Evolutionary conservation across 2,113 vertebrate genomes (phyloP).

Genomic region (Polypterus bichir): DNA sequence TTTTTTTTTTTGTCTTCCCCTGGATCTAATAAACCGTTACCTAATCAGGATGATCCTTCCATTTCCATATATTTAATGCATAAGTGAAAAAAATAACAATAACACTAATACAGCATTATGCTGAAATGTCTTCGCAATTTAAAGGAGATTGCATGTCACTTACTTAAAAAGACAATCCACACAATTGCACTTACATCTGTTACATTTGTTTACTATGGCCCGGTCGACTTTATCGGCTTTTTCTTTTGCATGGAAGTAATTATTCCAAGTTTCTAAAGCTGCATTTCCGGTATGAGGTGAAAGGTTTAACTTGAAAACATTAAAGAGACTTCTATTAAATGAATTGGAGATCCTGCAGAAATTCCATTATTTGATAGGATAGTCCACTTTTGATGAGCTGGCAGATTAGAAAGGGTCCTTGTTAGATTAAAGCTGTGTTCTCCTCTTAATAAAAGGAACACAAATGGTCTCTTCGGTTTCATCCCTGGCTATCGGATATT

Average conservation of each 20-base stretch:
- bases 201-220: not conserved
- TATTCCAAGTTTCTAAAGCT: not conserved
- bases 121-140: not conserved
- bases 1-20: too few species aligned
- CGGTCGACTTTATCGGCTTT: not conserved
- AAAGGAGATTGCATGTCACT: conserved; percentile 11
- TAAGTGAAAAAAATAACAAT: conserved; percentile 2
- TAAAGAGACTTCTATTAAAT: conserved; percentile 1
- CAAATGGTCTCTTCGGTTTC: too few species aligned
- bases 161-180: not conserved
- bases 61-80: conserved; percentile 13
- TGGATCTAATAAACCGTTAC: not conserved
- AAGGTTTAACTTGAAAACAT: not conserved
- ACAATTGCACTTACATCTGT: not conserved
- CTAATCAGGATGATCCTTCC: conserved; percentile 3
- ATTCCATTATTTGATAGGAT: conserved; percentile 4
- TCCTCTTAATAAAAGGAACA: too few species aligned
- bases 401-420: too few species aligned
- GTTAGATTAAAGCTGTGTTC: too few species aligned
- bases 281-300: conserved; percentile 6
- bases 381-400: too few species aligned
- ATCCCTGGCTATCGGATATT: too few species aligned
- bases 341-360: not conserved
- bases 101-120: conserved; percentile 1
- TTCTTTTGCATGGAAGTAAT: conserved; percentile 1